These are phyloP conservation scores for Drosophila maculinotata DNA, from an alignment of 2,888 invertebrate genomes.

Conservation along the genomic window DNA sequence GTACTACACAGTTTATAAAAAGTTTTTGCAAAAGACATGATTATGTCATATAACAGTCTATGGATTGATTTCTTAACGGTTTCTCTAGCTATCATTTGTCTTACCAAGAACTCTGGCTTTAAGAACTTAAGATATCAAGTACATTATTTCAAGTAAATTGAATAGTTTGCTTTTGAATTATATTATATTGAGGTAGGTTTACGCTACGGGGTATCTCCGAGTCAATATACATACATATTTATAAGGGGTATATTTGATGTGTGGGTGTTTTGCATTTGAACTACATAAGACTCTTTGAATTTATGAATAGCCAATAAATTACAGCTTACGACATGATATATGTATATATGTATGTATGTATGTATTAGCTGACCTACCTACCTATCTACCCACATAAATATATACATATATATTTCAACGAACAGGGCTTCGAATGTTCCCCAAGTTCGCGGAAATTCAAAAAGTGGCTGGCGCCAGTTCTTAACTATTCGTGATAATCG, in stretches of 20 bases:
- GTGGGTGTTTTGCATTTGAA: slow-evolving; percentile 31
- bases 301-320: slow-evolving; percentile 49
- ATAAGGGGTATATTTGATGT: not conserved
- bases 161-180: too few relatives aligned
- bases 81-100: too few relatives aligned
- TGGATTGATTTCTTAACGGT: too few relatives aligned
- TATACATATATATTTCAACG: not conserved
- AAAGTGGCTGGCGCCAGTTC: slow-evolving; percentile 57
- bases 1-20: too few relatives aligned
- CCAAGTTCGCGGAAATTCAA: slow-evolving; percentile 46
- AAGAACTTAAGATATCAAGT: too few relatives aligned
- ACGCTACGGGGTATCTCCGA: too few relatives aligned
- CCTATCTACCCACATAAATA: too few relatives aligned
- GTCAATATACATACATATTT: not conserved
- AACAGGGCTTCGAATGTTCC: slow-evolving; percentile 1
- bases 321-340: slow-evolving; percentile 15
- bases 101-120: too few relatives aligned
- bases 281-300: slow-evolving; percentile 20
- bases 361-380: too few relatives aligned
- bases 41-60: not conserved
- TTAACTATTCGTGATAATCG: slow-evolving; percentile 59
- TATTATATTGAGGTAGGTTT: too few relatives aligned
- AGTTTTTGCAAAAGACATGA: not conserved
- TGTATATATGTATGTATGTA: too few relatives aligned
- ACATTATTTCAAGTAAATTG: too few relatives aligned